Conservation (phyloP, 2,797 vertebrate species). For the Tapera naevia region DNA sequence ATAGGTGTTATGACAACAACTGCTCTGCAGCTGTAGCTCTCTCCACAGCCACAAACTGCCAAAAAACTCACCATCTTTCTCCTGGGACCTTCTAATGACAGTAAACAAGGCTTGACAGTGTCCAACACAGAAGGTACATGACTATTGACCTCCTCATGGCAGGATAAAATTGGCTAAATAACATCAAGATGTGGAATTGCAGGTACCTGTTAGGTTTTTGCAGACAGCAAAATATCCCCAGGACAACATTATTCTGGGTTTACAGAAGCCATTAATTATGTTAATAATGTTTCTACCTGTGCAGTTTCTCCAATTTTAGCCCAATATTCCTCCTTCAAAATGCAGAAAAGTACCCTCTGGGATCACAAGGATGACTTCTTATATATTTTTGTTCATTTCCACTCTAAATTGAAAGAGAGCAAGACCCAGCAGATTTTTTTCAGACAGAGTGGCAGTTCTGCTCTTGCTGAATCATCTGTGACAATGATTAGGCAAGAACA, state of each 20-base stretch:
- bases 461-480: slow-evolving; percentile 65
- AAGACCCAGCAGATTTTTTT: slow-evolving; percentile 4
- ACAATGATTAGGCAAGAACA: slow-evolving; percentile 61
- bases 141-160: slow-evolving; percentile 43
- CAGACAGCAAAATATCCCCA: slow-evolving; percentile 11
- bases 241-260: slow-evolving; percentile 23
- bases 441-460: slow-evolving; percentile 13
- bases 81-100: slow-evolving; percentile 42
- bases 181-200: neutral
- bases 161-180: slow-evolving; percentile 47
- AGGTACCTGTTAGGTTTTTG: slow-evolving; percentile 22
- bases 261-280: slow-evolving; percentile 41
- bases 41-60: slow-evolving; percentile 41
- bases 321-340: neutral
- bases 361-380: neutral
- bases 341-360: neutral
- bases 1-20: slow-evolving; percentile 69
- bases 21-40: slow-evolving; percentile 65
- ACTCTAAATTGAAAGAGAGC: neutral
- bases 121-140: slow-evolving; percentile 36
- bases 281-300: slow-evolving; percentile 40
- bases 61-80: slow-evolving; percentile 56
- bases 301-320: slow-evolving; percentile 23
- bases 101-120: slow-evolving; percentile 50
- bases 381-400: neutral